Evolutionary conservation across 2,888 invertebrate genomes (phyloP), one percentile per base, ranked within the genome.

Genomic region (Resseliella maxima): DNA sequence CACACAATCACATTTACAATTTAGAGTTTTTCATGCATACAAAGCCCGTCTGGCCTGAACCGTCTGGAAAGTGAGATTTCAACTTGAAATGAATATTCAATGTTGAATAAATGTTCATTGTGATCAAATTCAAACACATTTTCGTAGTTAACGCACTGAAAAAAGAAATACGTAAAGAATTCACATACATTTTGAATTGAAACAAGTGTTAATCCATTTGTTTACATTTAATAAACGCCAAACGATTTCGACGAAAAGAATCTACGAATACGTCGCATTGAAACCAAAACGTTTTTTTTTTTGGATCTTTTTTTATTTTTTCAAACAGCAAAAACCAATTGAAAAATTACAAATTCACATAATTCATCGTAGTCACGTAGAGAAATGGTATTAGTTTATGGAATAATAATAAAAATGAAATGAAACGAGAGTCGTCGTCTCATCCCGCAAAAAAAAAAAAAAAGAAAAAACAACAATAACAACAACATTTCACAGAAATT

Each of bases 321-420:
- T 8, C 10, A 2, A 50, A 50, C 5, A 59, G 27, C 24, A 27
- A 59, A 59, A 59, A 3, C 59, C 24, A 59, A 59, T 15, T 59
- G 59, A 59, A n/a, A 59, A 59, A 59, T 59, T 59, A 59, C 59
- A 59, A 5, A 72, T 72, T 31, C 12, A 72, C 31, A 72, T 12
- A 50, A 50, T 59, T 59, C 59, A 12, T 24, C 2, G n/a, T 59
- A 8, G 59, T 59, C 59, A 59, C 46, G 46, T 50, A 50, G 46
- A 15, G 18, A 15, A 15, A 50, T 50, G 50, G 18, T 5, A 45
- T 12, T 45, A 10, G 45, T 5, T n/a, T n/a, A n/a, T n/a, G n/a
- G n/a, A n/a, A n/a, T n/a, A n/a, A n/a, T n/a, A n/a, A n/a, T n/a
- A n/a, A n/a, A n/a, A n/a, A n/a, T n/a, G n/a, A n/a, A n/a, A n/a